phyloP scores from a whole-genome alignment of 2,888 invertebrate species.

The Frankliniella intonsa region DNA sequence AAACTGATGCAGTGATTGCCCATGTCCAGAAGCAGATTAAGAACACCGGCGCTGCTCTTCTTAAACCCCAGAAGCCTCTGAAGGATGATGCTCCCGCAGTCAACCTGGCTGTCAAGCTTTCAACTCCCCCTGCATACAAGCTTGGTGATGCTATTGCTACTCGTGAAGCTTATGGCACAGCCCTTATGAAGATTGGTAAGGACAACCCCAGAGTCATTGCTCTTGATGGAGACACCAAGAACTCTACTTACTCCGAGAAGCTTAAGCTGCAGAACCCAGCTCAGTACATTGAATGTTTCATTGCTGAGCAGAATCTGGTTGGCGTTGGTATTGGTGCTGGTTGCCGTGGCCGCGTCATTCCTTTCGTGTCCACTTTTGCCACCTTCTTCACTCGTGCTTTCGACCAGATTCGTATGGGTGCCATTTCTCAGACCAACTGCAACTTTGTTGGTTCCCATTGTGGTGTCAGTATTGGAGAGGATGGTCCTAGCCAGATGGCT shows the following conservation, averaged over 20 bases:
- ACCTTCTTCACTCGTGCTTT: conserved; percentile 95
- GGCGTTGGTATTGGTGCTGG: conserved; percentile 94
- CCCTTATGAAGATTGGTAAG: conserved; percentile 78
- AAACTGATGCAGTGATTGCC: conserved; percentile 63
- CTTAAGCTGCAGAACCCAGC: conserved; percentile 65
- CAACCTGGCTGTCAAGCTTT: conserved; percentile 66
- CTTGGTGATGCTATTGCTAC: conserved; percentile 77
- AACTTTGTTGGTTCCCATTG: conserved; percentile 97
- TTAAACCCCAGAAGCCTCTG: conserved; percentile 60
- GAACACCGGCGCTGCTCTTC: conserved; percentile 59
- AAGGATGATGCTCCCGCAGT: conserved; percentile 66
- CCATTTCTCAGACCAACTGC: conserved; percentile 95
- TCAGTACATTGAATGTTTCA: conserved; percentile 95
- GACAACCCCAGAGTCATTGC: conserved; percentile 75
- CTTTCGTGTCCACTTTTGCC: conserved; percentile 96
- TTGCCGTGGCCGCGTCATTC: conserved; percentile 85
- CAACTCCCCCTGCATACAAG: conserved; percentile 78
- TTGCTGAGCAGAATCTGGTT: conserved; percentile 97
- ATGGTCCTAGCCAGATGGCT: conserved; percentile 99
- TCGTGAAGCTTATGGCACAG: conserved; percentile 89
- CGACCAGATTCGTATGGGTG: conserved; percentile 99
- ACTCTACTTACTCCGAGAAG: conserved; percentile 95
- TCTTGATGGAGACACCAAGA: conserved; percentile 96
- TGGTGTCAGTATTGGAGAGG: conserved; percentile 97
- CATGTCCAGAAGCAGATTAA: conserved; percentile 63